Percentiles rank a stretch among this genome's conserved stretches.
Evolutionary conservation across 2,888 invertebrate genomes (phyloP).

Genomic region (Chymomyza fuscimana): DNA sequence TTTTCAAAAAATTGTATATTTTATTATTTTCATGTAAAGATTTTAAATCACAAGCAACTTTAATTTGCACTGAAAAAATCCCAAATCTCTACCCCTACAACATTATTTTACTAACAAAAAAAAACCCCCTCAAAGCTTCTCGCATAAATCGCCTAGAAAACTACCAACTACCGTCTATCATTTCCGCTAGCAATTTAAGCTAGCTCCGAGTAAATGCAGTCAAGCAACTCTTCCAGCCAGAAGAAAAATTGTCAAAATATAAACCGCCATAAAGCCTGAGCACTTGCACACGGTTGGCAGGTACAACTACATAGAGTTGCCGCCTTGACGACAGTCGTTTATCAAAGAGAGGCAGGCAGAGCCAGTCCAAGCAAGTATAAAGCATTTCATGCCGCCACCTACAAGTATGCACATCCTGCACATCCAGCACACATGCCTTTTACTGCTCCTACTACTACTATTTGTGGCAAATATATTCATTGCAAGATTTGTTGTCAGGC

Average conservation of each 20-base stretch:
- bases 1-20: no score
- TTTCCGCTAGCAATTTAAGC: constrained; percentile 75
- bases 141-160: constrained; percentile 67
- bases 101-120: no score
- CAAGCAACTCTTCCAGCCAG: constrained; percentile 20
- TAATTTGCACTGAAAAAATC: no score
- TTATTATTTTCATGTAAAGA: no score
- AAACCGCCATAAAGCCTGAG: constrained; percentile 49
- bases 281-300: constrained; percentile 31
- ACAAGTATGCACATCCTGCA: constrained; percentile 57
- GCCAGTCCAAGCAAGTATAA: constrained; percentile 22
- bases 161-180: constrained; percentile 70
- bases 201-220: background rate
- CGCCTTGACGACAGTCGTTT: constrained; percentile 55
- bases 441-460: constrained; percentile 30
- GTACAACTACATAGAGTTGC: constrained; percentile 22
- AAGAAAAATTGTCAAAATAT: constrained; percentile 65
- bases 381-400: constrained; percentile 71
- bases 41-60: no score
- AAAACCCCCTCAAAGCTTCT: constrained; percentile 33
- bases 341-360: constrained; percentile 39
- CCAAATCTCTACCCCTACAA: no score
- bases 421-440: constrained; percentile 20
- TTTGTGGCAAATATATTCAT: constrained; percentile 76
- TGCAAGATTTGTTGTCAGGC: constrained; percentile 73